These are phyloP conservation scores for Muraenolepis orangiensis DNA, from an alignment of 2,797 vertebrate species.

Conservation along the genomic window DNA sequence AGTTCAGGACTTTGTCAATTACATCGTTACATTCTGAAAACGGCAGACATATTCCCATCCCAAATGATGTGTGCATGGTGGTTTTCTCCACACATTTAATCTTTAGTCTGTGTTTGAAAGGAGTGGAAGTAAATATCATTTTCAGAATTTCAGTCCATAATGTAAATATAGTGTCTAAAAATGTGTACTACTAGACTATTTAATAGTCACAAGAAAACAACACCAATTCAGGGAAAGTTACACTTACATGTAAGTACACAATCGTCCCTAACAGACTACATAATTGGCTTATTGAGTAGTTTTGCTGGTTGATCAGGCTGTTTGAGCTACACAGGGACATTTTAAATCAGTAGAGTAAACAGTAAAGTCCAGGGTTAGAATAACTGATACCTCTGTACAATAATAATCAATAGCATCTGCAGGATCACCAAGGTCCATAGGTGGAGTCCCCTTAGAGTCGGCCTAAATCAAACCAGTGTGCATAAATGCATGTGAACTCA, in stretches of 20 bases:
- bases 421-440: slow-evolving; percentile 2
- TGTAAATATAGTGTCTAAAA: no score
- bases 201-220: no score
- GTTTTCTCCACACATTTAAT: background rate
- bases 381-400: slow-evolving; percentile 7
- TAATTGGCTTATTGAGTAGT: background rate
- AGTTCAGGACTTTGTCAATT: background rate
- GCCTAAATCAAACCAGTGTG: slow-evolving; percentile 39
- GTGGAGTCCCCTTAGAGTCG: slow-evolving; percentile 26
- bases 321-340: background rate
- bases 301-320: background rate
- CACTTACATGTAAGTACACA: no score
- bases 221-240: no score
- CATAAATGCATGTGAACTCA: slow-evolving; percentile 31
- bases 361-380: background rate
- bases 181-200: no score
- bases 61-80: background rate
- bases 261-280: no score
- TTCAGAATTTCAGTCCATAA: no score
- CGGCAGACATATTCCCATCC: background rate
- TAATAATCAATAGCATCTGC: slow-evolving; percentile 36
- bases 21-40: no score
- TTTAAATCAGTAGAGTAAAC: background rate
- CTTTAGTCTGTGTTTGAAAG: background rate
- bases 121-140: background rate